Base-by-base conservation (phyloP, 1,140 invertebrate genomes). In the Adoxophyes honmai region DNA sequence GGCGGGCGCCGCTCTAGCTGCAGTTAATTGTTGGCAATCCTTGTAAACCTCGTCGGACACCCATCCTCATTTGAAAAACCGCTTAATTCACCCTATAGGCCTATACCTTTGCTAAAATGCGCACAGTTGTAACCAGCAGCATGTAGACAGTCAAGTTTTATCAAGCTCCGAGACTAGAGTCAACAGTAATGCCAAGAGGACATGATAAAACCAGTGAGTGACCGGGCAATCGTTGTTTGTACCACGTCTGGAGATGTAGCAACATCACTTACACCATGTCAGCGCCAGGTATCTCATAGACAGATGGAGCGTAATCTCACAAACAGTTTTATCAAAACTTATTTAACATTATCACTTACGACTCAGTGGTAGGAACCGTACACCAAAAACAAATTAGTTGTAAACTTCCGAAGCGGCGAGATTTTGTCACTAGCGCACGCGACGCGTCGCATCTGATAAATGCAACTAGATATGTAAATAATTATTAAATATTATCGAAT, bases 401-500 rank as follows among this genome's bases (percentile, higher is more conserved):
- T 11, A 58, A 54, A 64, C 58, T 37, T 38, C 60, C 42, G 60
- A 48, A 53, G 44, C 38, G 59, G 60, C 60, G 57, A 57, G 59
- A 66, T 65, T 62, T 54, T 21, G 34, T 66, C 62, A 60, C 34
- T 37, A 39, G 38, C 60, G 59, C 68, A 75, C 70, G 68, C 62
- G 69, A 59, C 64, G 53, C 36, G 28, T 56, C 59, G 44, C 66
- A 77, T 77, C 74, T 70, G 74, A 77, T 77, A 74, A 70, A 73
- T 65, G 42, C 42, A 48, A 28, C 42, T 48, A 48, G 42, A 64
- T 64, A 74, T 75, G 69, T 73, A 68, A 73, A 78, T 86, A 85
- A 85, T 87, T 87, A 87, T 87, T 85, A 85, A 85, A 87, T 83
- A 87, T 83, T 87, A 85, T 85, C 79, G 68, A 75, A 77, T 68